Conservation (phyloP, 2,888 invertebrate species). For the Diarsia brunnea region DNA sequence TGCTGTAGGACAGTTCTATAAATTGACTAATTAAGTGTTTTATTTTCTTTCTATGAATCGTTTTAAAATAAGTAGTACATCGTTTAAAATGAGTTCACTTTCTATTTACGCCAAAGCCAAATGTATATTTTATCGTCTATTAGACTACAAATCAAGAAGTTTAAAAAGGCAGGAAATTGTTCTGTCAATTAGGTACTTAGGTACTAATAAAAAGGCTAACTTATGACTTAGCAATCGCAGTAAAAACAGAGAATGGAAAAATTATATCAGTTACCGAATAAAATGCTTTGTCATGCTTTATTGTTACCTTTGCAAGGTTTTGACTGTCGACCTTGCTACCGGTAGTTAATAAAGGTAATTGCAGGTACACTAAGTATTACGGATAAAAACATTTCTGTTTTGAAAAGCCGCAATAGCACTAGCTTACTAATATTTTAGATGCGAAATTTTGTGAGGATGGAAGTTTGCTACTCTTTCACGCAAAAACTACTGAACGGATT, state of each 20-base stretch:
- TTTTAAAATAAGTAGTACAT: no score
- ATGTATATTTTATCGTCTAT: not conserved
- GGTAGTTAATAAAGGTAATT: not conserved
- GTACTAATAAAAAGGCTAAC: not conserved
- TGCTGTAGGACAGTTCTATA: not conserved
- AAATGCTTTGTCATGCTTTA: conserved; percentile 32
- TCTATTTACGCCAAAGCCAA: not conserved
- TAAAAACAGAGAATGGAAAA: conserved; percentile 14
- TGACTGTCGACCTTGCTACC: conserved; percentile 23
- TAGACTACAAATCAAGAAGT: not conserved
- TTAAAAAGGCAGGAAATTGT: not conserved
- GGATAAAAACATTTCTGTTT: not conserved
- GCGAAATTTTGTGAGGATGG: not conserved
- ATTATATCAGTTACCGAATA: conserved; percentile 10
- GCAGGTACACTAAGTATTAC: not conserved
- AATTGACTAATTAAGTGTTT: not conserved
- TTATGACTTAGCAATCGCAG: not conserved
- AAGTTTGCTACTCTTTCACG: not conserved
- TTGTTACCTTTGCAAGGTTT: conserved; percentile 20
- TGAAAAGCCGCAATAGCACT: not conserved
- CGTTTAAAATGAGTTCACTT: no score
- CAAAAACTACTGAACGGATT: not conserved
- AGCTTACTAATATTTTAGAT: not conserved
- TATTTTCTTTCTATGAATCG: not conserved
- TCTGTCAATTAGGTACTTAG: not conserved